A percentile compares a stretch with the other conserved stretches of the same genome.
Evolutionary conservation across 1,140 invertebrate genomes (phyloP).

Genomic region (Melipona quadrifasciata): DNA sequence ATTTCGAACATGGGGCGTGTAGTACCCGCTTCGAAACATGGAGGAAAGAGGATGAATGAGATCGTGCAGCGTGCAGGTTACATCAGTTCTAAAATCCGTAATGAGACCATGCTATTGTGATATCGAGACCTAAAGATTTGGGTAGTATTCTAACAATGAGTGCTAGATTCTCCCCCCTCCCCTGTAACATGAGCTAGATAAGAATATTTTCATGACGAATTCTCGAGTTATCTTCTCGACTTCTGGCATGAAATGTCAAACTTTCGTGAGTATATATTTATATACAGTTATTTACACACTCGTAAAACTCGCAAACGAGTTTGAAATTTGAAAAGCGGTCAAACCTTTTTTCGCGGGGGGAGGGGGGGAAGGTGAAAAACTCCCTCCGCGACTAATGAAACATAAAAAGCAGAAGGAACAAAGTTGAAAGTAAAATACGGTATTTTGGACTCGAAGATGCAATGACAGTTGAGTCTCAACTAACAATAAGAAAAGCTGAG

Average conservation of each 20-base stretch:
- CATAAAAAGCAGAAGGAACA: not conserved
- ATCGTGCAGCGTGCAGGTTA: constrained; percentile 72
- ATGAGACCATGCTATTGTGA: constrained; percentile 78
- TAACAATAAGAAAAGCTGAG: not conserved
- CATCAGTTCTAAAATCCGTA: constrained; percentile 73
- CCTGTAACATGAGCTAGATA: constrained; percentile 17
- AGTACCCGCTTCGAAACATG: not conserved
- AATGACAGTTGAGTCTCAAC: not conserved
- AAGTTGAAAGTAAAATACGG: not conserved
- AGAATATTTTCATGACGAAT: not conserved
- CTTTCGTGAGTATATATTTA: not conserved
- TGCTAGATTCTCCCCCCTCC: constrained; percentile 12
- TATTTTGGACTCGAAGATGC: not conserved
- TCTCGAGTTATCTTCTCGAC: not conserved
- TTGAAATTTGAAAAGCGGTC: not conserved
- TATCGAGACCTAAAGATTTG: constrained; percentile 38
- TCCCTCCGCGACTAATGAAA: not conserved
- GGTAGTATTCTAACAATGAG: constrained; percentile 38
- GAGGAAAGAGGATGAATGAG: constrained; percentile 11
- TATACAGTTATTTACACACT: constrained; percentile 33
- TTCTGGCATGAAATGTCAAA: not conserved
- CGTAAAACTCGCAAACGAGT: not conserved
- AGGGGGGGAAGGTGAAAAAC: not conserved
- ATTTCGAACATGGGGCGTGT: not conserved
- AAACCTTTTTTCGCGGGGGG: not conserved